Evolutionary conservation across 2,113 vertebrate species (phyloP).

Genomic region (Nansenia antarctica): DNA sequence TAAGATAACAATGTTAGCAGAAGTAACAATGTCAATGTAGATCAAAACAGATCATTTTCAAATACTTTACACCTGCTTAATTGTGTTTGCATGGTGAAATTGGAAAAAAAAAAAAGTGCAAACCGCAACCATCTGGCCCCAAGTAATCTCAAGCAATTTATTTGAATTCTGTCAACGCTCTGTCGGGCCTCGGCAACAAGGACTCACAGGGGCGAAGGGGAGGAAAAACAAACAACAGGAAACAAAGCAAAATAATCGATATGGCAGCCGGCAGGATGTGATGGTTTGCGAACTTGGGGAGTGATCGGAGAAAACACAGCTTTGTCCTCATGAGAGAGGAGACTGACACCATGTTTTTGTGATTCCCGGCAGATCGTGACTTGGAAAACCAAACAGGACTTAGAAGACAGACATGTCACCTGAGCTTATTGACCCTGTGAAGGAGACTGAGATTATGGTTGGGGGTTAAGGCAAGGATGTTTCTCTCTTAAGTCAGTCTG

Average conservation of each 20-base stretch:
- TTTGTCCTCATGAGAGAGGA: conserved; percentile 16
- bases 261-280: conserved; percentile 8
- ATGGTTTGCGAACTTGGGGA: conserved; percentile 9
- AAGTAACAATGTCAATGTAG: too few relatives aligned
- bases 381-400: neutral
- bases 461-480: neutral
- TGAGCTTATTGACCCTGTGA: neutral
- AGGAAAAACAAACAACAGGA: neutral
- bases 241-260: conserved; percentile 27
- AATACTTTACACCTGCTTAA: too few relatives aligned
- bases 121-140: too few relatives aligned
- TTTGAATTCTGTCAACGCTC: conserved; percentile 30
- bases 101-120: too few relatives aligned
- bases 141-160: too few relatives aligned
- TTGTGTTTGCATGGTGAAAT: too few relatives aligned
- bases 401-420: neutral
- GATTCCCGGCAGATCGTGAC: neutral
- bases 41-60: too few relatives aligned
- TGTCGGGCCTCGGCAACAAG: conserved; percentile 6
- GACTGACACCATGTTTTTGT: neutral
- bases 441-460: neutral
- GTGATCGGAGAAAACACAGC: conserved; percentile 4
- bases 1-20: too few relatives aligned
- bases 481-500: too few relatives aligned
- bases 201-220: neutral